Evolutionary conservation across 2,113 vertebrate genomes (phyloP), one percentile per base, ranked within the genome.

Genomic region (Odobenus rosmarus): DNA sequence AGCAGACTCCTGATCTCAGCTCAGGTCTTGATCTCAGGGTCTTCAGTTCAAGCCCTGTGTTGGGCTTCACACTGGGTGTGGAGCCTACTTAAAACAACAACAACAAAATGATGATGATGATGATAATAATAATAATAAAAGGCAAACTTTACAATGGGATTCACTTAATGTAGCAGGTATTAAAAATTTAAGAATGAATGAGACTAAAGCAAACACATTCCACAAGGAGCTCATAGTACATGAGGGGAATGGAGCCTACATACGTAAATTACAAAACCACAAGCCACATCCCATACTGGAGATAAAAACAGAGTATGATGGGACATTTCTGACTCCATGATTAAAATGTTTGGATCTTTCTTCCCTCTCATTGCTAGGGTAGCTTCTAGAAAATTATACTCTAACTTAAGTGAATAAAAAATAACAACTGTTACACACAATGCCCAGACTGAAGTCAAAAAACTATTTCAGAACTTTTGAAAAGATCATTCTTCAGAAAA

Each of bases 341-440:
- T 93, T 84, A 88, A 84, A 90, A 74, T 23, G 39, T 85, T 64
- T 49, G 9, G 53, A 31, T 89, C 71, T 64, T 83, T 96, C 79
- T 82, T 51, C 76, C 51, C 64, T 94, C 69, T 92, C 76, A 94
- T 94, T 96, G 90, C 72, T 79, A 64, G 42, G 28, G 18, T 95
- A 61, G 46, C 14, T 67, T 95, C 64, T 55, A 85, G 69, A 79
- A 97, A 95, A 97, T 69, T 89, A 72, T 31, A 92, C 59, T 94
- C 72, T 80, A 95, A 87, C 7, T 18, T 83, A 94, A 90, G 67
- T 62, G 51, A 28, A 85, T 76, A 61, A 69, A 90, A 93, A 31
- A 33, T 84, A 93, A 83, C 18, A 85, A 86, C 11, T 69, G 31
- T 82, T 82, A 71, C 7, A 93, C 23, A 95, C 57, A 93, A 87